Evolutionary conservation across 2,888 invertebrate genomes (phyloP).

Genomic region (Stomorhina lunata): DNA sequence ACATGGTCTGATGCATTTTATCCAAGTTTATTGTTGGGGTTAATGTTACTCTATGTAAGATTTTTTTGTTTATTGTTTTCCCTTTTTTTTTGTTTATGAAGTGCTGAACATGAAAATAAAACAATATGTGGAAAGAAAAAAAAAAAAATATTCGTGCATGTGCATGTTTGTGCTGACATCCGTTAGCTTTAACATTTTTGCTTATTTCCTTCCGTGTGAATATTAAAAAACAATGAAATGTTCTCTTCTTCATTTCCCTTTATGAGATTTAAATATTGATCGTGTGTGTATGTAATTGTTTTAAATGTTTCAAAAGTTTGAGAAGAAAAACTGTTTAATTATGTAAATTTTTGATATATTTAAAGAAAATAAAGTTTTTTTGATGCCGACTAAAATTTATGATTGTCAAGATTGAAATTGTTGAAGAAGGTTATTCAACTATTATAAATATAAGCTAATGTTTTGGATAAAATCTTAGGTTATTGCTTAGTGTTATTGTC

Average conservation of each 20-base stretch:
- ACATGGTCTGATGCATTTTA: constrained; percentile 48
- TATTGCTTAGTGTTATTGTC: too few relatives aligned
- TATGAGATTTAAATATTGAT: neutral
- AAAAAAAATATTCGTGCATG: neutral
- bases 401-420: too few relatives aligned
- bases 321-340: too few relatives aligned
- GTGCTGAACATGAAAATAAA: neutral
- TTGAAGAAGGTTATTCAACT: too few relatives aligned
- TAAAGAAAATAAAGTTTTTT: too few relatives aligned
- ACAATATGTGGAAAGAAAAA: too few relatives aligned
- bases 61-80: neutral
- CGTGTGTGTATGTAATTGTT: neutral
- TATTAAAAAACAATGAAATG: constrained; percentile 37
- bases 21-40: neutral
- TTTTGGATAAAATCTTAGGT: too few relatives aligned
- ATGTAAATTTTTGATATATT: too few relatives aligned
- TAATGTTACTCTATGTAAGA: neutral
- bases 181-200: constrained; percentile 58
- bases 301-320: too few relatives aligned
- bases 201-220: constrained; percentile 56
- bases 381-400: too few relatives aligned
- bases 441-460: too few relatives aligned
- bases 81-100: neutral
- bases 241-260: neutral
- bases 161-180: constrained; percentile 39